Evolutionary conservation across 2,888 invertebrate genomes (phyloP).

Genomic region (Synanthedon tipuliformis): DNA sequence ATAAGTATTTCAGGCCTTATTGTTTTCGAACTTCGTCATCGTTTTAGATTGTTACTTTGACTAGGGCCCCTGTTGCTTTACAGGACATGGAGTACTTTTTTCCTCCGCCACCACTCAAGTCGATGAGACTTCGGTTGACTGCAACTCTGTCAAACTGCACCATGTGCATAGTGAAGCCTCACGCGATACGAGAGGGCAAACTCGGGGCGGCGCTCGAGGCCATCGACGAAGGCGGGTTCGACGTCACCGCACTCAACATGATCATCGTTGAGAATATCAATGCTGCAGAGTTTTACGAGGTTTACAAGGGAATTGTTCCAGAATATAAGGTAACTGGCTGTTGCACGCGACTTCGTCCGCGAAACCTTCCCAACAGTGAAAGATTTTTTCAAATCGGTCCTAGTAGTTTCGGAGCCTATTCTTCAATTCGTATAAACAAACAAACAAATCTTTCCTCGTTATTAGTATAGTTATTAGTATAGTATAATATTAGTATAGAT

Average conservation of each 20-base stretch:
- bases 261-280: constrained; percentile 82
- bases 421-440: no score
- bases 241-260: constrained; percentile 84
- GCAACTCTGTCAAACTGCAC: constrained; percentile 76
- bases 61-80: constrained; percentile 9
- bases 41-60: no score
- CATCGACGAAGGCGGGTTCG: constrained; percentile 82
- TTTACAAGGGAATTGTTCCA: constrained; percentile 89
- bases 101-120: constrained; percentile 42
- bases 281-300: constrained; percentile 92
- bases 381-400: no score
- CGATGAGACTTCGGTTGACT: constrained; percentile 56
- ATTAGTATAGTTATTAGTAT: no score
- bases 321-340: constrained; percentile 73
- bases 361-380: no score
- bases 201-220: constrained; percentile 75
- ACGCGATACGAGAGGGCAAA: constrained; percentile 82
- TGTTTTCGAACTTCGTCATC: no score
- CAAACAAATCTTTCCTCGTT: no score
- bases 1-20: no score
- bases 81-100: constrained; percentile 76
- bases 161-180: constrained; percentile 90
- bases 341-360: no score
- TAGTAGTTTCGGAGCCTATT: no score
- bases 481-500: no score